Evolutionary conservation across 2,113 vertebrate genomes (phyloP).

Genomic region (Toxotes chatareus): DNA sequence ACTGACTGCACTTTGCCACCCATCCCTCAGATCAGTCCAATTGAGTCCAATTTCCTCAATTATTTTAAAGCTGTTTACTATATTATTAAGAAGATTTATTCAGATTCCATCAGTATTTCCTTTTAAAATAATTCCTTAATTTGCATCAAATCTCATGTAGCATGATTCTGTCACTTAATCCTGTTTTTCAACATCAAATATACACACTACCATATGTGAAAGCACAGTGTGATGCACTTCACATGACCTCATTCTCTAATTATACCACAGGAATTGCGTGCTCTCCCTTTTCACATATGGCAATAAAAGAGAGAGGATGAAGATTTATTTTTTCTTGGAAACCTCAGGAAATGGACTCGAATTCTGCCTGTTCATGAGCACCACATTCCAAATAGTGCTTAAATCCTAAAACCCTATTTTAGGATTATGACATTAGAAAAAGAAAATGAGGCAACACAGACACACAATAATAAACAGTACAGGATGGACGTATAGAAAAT

Average conservation of each 20-base stretch:
- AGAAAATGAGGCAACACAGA: conserved; percentile 28
- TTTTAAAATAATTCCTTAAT: not conserved
- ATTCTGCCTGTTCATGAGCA: conserved; percentile 24
- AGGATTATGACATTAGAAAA: conserved; percentile 14
- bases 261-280: conserved; percentile 51
- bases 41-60: not conserved
- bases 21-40: not conserved
- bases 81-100: not conserved
- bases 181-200: conserved; percentile 17
- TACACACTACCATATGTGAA: conserved; percentile 17
- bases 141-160: not conserved
- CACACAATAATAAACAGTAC: conserved; percentile 23
- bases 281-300: conserved; percentile 45
- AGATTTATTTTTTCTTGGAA: conserved; percentile 59
- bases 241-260: conserved; percentile 44
- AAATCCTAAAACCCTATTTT: conserved; percentile 35
- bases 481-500: not conserved
- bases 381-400: conserved; percentile 28
- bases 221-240: conserved; percentile 18
- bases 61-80: not conserved
- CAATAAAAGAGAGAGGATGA: conserved; percentile 26
- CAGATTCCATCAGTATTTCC: not conserved
- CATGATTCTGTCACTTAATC: not conserved
- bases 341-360: conserved; percentile 55
- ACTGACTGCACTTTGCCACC: not conserved